Evolutionary conservation across 2,113 vertebrate genomes (phyloP).

Genomic region (Nothocercus julius): DNA sequence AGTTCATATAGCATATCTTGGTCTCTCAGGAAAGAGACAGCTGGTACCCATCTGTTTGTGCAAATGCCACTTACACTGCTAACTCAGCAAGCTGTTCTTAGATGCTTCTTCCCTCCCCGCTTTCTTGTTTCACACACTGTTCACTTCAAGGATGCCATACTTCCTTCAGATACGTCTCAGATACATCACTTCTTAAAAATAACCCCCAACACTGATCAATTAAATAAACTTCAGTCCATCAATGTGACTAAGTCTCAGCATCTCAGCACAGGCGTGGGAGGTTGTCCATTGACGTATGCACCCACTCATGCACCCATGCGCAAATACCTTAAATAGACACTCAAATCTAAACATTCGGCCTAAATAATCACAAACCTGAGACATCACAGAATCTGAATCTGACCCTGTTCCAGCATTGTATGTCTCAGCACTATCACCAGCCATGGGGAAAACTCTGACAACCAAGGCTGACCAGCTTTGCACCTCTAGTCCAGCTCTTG

Average conservation of each 20-base stretch:
- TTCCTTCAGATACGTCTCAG: constrained; percentile 25
- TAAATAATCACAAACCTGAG: not conserved
- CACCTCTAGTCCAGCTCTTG: not conserved
- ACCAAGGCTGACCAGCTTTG: not conserved
- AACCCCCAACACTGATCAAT: not conserved
- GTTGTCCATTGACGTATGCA: not conserved
- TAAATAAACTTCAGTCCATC: not conserved
- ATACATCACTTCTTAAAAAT: not conserved
- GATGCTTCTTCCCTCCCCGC: constrained; percentile 1
- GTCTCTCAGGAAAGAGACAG: not conserved
- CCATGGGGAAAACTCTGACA: not conserved
- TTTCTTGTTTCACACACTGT: constrained; percentile 2
- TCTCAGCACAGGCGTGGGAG: not conserved
- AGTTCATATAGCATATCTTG: not conserved
- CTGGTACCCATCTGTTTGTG: constrained; percentile 32
- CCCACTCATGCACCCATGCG: not conserved
- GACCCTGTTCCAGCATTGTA: fast-evolving
- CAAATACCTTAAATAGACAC: not conserved
- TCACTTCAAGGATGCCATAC: not conserved
- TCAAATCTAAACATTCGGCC: not conserved
- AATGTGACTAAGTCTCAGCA: not conserved
- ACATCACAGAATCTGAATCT: not conserved
- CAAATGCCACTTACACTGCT: not conserved
- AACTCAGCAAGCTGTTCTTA: constrained; percentile 20
- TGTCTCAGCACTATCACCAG: not conserved